These are phyloP conservation scores for Hexactinellida sp. DNA, from an alignment of 37 sponge, comb jelly and placozoan genomes.

Conservation along the genomic window DNA sequence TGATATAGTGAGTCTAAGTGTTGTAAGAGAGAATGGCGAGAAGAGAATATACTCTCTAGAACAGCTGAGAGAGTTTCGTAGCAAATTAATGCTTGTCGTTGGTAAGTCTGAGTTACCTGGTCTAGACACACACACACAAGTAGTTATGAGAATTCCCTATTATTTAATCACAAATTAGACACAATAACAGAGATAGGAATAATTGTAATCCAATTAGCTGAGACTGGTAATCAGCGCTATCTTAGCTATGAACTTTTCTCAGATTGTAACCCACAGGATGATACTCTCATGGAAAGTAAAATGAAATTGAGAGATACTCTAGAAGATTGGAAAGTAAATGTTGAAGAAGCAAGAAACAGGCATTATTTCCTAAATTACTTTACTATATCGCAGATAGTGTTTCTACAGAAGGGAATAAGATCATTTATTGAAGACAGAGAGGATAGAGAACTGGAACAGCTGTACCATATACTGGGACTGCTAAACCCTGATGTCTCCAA, in stretches of 20 bases:
- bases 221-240: not conserved
- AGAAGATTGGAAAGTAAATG: not conserved
- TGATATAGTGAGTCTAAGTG: not conserved
- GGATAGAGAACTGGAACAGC: not conserved
- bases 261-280: not conserved
- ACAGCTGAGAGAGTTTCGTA: not conserved
- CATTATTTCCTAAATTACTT: not conserved
- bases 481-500: not conserved
- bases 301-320: not conserved
- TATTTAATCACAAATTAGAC: not conserved
- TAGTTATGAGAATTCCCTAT: not conserved
- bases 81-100: not conserved
- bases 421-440: not conserved
- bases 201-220: not conserved
- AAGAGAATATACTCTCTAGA: not conserved
- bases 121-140: not conserved
- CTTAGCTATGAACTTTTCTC: not conserved
- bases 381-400: not conserved
- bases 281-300: not conserved
- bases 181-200: not conserved
- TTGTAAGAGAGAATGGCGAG: not conserved
- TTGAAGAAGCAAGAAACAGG: not conserved
- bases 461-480: not conserved
- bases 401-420: not conserved
- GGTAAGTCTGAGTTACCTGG: not conserved